Conservation (phyloP, 1,140 invertebrate species). For the Aphaenogaster floridana region DNA sequence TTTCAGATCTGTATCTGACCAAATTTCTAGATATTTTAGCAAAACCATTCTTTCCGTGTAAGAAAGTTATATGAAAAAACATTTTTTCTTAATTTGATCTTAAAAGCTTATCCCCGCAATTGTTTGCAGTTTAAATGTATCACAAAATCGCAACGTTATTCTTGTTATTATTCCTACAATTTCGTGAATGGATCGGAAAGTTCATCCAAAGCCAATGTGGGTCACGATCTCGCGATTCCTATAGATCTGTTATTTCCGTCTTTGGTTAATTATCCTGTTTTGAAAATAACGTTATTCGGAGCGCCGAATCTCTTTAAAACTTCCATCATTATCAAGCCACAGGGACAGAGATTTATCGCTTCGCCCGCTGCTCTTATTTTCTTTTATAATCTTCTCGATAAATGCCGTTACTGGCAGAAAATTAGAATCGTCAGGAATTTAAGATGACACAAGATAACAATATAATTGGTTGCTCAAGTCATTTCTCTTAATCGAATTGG, state of each 20-base stretch:
- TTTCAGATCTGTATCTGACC: too few relatives aligned
- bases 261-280: conserved; percentile 73
- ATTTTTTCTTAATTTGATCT: background rate
- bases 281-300: conserved; percentile 67
- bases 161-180: background rate
- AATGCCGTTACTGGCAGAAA: conserved; percentile 31
- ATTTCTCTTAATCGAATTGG: conserved; percentile 3
- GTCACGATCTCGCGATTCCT: conserved; percentile 73
- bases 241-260: conserved; percentile 62
- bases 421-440: background rate
- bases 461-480: background rate
- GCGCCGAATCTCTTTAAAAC: conserved; percentile 56
- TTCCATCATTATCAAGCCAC: conserved; percentile 62
- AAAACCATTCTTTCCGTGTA: background rate
- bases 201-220: conserved; percentile 49
- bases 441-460: background rate
- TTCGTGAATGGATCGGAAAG: conserved; percentile 11
- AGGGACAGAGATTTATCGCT: conserved; percentile 63
- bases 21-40: too few relatives aligned
- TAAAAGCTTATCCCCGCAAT: background rate
- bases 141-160: background rate
- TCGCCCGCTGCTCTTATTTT: background rate
- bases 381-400: background rate
- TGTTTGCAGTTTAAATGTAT: background rate
- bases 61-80: background rate